phyloP scores from a whole-genome alignment of 2,888 invertebrate species.

The Amphipoea lucens region DNA sequence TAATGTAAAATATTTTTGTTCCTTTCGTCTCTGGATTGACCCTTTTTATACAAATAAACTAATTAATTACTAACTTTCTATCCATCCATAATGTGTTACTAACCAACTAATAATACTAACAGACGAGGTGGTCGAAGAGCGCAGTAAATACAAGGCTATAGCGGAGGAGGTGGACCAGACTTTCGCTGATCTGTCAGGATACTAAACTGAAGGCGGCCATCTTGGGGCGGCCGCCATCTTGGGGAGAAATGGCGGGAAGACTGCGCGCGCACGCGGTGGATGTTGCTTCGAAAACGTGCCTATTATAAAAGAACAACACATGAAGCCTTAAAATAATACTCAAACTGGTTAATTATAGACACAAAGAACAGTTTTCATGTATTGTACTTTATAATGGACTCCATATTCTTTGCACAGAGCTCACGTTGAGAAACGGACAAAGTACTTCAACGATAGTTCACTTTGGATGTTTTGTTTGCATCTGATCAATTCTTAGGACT shows the following conservation, averaged over 20 bases:
- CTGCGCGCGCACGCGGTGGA: constrained; percentile 56
- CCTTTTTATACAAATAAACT: constrained; percentile 2
- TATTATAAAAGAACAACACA: constrained; percentile 57
- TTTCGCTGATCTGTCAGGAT: constrained; percentile 98
- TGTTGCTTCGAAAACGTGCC: constrained; percentile 63
- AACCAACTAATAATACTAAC: constrained; percentile 84
- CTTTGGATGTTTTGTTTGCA: constrained; percentile 30
- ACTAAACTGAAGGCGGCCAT: constrained; percentile 87
- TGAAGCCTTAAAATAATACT: constrained; percentile 38
- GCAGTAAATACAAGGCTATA: constrained; percentile 99
- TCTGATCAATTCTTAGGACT: constrained; percentile 27
- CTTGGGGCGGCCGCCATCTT: constrained; percentile 68
- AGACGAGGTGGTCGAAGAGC: constrained; percentile 97
- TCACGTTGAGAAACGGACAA: constrained; percentile 43
- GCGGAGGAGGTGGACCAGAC: constrained; percentile 99
- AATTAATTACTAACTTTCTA: constrained; percentile 1
- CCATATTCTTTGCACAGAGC: constrained; percentile 60
- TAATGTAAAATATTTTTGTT: not conserved
- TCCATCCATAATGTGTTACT: constrained; percentile 55
- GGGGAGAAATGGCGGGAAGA: constrained; percentile 68
- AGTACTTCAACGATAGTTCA: constrained; percentile 30
- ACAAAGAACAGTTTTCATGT: constrained; percentile 46
- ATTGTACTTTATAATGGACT: constrained; percentile 59
- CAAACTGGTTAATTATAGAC: constrained; percentile 11
- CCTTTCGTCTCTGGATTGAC: not conserved